phyloP scores from a whole-genome alignment of 2,888 invertebrate species.

The Heteromyza rotundicornis region DNA sequence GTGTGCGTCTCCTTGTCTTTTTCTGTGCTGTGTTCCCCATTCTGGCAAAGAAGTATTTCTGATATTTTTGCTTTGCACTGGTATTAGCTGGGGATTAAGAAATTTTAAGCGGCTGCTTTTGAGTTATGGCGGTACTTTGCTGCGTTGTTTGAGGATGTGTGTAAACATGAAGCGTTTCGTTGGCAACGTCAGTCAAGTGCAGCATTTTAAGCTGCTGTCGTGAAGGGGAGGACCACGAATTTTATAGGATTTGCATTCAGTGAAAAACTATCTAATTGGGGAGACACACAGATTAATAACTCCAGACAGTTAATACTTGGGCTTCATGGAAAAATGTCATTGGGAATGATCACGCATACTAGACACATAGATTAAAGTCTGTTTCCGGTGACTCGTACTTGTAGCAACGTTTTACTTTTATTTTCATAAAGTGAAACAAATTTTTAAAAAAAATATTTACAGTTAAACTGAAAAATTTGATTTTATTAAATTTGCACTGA shows the following conservation, averaged over 20 bases:
- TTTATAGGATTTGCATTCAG: background rate
- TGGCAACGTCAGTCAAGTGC: background rate
- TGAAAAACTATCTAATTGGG: background rate
- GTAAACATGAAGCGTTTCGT: background rate
- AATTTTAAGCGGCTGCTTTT: background rate
- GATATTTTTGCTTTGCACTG: too few relatives aligned
- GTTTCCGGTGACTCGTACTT: background rate
- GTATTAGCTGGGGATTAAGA: background rate
- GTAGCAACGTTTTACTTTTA: too few relatives aligned
- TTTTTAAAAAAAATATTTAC: too few relatives aligned
- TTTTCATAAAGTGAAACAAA: too few relatives aligned
- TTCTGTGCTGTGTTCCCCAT: background rate
- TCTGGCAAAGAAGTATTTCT: background rate
- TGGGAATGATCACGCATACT: too few relatives aligned
- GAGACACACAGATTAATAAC: background rate
- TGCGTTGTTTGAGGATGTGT: constrained; percentile 1
- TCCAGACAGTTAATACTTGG: background rate
- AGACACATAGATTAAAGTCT: background rate
- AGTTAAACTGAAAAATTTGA: too few relatives aligned
- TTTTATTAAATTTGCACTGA: too few relatives aligned
- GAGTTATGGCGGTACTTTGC: background rate
- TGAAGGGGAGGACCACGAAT: too few relatives aligned
- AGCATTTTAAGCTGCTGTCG: background rate
- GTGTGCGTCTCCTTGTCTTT: background rate
- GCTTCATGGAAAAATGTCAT: background rate